Conservation (phyloP, 2,113 vertebrate genomes). For the Petrocephalus zakoni region DNA sequence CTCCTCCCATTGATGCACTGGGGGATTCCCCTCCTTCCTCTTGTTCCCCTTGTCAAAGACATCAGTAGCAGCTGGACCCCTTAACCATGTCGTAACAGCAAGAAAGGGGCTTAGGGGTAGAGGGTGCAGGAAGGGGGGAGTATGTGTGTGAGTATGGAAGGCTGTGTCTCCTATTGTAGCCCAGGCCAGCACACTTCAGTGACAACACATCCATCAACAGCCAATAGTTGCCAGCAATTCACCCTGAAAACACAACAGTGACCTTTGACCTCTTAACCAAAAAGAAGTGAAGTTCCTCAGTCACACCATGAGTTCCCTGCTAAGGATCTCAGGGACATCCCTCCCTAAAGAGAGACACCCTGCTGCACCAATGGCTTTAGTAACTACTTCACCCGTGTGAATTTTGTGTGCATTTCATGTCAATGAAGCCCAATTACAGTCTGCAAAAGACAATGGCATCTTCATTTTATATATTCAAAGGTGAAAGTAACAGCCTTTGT, state of each 20-base stretch:
- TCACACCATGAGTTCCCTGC: neutral
- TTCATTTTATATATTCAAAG: neutral
- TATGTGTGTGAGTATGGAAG: slow-evolving; percentile 22
- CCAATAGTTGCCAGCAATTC: slow-evolving; percentile 72
- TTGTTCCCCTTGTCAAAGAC: slow-evolving; percentile 57
- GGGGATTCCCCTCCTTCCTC: slow-evolving; percentile 45
- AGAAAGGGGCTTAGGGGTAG: slow-evolving; percentile 27
- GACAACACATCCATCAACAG: slow-evolving; percentile 74
- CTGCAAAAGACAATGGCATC: neutral
- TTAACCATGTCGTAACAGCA: slow-evolving; percentile 55
- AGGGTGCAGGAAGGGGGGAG: slow-evolving; percentile 50
- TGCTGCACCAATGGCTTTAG: neutral
- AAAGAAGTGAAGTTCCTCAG: slow-evolving; percentile 32
- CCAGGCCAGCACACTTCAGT: slow-evolving; percentile 65
- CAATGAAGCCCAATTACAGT: neutral
- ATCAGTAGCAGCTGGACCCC: slow-evolving; percentile 74
- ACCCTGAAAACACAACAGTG: slow-evolving; percentile 72
- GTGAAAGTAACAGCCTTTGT: neutral
- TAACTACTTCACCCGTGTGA: neutral
- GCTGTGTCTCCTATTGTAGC: slow-evolving; percentile 63
- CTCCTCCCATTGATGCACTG: slow-evolving; percentile 60
- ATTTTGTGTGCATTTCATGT: slow-evolving; percentile 6
- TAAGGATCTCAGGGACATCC: slow-evolving; percentile 5
- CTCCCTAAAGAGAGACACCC: slow-evolving; percentile 3
- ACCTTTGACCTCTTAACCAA: slow-evolving; percentile 64